phyloP scores from a whole-genome alignment of 2,888 invertebrate genomes.

The Lithosia quadra region DNA sequence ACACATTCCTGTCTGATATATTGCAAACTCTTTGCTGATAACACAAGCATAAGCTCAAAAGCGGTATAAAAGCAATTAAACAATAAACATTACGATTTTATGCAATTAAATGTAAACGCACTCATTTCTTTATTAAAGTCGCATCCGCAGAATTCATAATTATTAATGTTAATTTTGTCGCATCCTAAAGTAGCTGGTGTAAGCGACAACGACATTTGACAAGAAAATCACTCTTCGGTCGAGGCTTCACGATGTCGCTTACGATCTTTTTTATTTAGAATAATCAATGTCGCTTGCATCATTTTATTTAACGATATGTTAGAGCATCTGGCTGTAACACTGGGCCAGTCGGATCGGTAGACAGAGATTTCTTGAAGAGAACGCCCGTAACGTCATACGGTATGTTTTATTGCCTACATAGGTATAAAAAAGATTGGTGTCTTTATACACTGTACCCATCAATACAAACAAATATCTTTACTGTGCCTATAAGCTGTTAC shows the following conservation, averaged over 20 bases:
- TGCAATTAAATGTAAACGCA: not conserved
- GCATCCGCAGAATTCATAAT: not conserved
- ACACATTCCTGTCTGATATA: not conserved
- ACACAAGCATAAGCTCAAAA: not conserved
- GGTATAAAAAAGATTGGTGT: conserved; percentile 4
- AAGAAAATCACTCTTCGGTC: not conserved
- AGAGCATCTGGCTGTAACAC: not conserved
- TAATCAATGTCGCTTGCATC: not conserved
- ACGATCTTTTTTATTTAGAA: too few species aligned
- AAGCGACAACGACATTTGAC: not conserved
- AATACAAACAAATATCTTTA: conserved; percentile 11
- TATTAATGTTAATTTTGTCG: not conserved
- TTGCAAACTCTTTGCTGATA: not conserved
- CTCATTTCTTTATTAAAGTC: not conserved
- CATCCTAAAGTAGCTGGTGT: too few species aligned
- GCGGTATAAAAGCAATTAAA: not conserved
- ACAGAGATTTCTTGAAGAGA: not conserved
- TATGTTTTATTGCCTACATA: conserved; percentile 4
- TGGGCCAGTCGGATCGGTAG: not conserved
- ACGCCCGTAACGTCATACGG: not conserved
- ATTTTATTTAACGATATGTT: not conserved
- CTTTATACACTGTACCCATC: conserved; percentile 4
- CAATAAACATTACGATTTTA: not conserved
- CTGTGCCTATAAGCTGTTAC: not conserved
- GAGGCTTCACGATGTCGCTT: not conserved